Base-by-base conservation (phyloP, 2,888 invertebrate species). In the Linnaemya vulpina region DNA sequence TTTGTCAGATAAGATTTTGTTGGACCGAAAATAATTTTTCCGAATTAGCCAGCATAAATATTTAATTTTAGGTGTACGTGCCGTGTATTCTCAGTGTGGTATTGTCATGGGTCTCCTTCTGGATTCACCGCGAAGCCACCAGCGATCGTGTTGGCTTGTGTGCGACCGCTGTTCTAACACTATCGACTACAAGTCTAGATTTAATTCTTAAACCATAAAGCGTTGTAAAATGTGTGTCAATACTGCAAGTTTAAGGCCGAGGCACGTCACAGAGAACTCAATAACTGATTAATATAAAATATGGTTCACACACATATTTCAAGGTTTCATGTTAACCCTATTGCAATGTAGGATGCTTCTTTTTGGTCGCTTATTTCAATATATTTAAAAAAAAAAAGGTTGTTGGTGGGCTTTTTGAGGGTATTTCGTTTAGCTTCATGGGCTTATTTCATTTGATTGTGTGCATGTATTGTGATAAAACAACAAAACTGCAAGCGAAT, bases 91-190 rank as follows among this genome's bases (percentile, higher is more conserved):
- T 98, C 80, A 98, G 98, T 87, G 98, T 98, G 1, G 96, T 98
- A n/a, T 94, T 98, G 9, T 98, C 98, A 0, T 98, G 98, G 98
- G 98, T 98, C 0, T 98, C 98, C 0, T 98, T 98, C 91, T 98
- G 98, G 98, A 97, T 98, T 88, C 98, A 98, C 93, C 95, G 98
- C 38, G 98, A 99, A 93, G 97, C 97, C 0, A 97, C 97, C 0
- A 97, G 98, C 82, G 98, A 98, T 91, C 94, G 98, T 40, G 97
- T 99, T 0, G 97, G 98, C 0, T 93, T 99, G 17, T 98, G 98
- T 43, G 98, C 98, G 76, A 98, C 98, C 0, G 97, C 98, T 0
- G 98, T 98, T 40, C 93, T 98, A 78, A 98, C 98, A 0, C 93
- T 98, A 9, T 98, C 98, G 0, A 98, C 98, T 0, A 97, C 98